Evolutionary conservation across 2,888 invertebrate species (phyloP), one percentile per base, ranked within the genome.

Genomic region (Muschampia plurimacula): DNA sequence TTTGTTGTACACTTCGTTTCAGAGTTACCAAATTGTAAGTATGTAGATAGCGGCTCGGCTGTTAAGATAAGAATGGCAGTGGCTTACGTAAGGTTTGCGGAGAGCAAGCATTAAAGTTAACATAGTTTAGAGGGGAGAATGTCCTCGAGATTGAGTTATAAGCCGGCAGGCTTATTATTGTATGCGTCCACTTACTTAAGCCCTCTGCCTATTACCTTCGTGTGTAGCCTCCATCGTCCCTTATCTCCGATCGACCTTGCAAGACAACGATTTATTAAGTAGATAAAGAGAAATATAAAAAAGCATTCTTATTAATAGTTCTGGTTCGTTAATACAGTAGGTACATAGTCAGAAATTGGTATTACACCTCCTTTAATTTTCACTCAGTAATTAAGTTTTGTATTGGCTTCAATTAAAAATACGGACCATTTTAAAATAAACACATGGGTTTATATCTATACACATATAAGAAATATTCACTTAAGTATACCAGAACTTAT

Each of bases 71-170:
- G 83, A 80, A 80, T 81, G 78, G 75, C 72, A 76, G 76, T 76
- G 75, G 84, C 90, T 93, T 93, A 93, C 93, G 92, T 93, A 93
- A 93, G 93, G 82, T 79, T 81, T 82, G 84, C 83, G 81, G 83
- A 81, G 72, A 67, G 32, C 49, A 69, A 62, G 78, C 79, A 81
- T 80, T 82, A 78, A 84, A 82, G 74, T 83, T 80, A 76, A 75
- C 77, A 81, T 79, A 74, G 76, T 79, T 80, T 82, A 46, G 69
- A 49, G 44, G 55, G 9, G n/a, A 5, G 13, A 72, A 32, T 57
- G 59, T 72, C 63, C 67, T 46, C 63, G 44, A 63, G 44, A 63
- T 72, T 72, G 28, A 67, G 46, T 63, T 72, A 22, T 72, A 63
- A 44, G 62, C 10, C 28, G 22, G 63, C 32, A 32, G 22, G 39